phyloP scores from a whole-genome alignment of 1,140 invertebrate species.

The Lamellibrachia luymesi region DNA sequence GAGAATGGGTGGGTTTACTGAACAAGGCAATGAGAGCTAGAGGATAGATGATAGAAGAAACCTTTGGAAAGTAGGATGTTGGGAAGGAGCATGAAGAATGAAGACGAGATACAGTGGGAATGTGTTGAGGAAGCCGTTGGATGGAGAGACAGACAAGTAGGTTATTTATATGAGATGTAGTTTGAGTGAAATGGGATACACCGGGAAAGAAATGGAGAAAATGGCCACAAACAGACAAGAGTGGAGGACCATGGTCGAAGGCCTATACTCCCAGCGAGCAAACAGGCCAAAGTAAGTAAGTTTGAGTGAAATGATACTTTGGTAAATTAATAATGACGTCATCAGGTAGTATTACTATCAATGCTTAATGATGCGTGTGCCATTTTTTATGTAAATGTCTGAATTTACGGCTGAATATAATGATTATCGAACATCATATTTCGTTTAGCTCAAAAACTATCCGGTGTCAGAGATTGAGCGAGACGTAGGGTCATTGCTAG shows the following conservation, averaged over 20 bases:
- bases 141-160: neutral
- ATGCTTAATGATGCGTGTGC: neutral
- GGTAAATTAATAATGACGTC: neutral
- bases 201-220: too few relatives aligned
- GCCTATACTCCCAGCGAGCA: too few relatives aligned
- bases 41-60: neutral
- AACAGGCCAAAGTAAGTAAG: neutral
- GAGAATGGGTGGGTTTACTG: neutral
- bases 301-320: neutral
- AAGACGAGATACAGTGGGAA: neutral
- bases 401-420: neutral
- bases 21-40: neutral
- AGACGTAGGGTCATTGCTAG: conserved; percentile 59
- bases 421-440: neutral
- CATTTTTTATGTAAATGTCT: neutral
- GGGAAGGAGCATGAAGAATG: neutral
- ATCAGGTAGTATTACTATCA: neutral
- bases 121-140: neutral
- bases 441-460: conserved; percentile 66
- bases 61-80: neutral
- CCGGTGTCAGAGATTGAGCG: conserved; percentile 59
- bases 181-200: neutral
- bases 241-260: too few relatives aligned
- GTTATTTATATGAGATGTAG: neutral
- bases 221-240: too few relatives aligned